Evolutionary conservation across 2,888 invertebrate species (phyloP), one percentile per base, ranked within the genome.

Genomic region (Atethmia centrago): DNA sequence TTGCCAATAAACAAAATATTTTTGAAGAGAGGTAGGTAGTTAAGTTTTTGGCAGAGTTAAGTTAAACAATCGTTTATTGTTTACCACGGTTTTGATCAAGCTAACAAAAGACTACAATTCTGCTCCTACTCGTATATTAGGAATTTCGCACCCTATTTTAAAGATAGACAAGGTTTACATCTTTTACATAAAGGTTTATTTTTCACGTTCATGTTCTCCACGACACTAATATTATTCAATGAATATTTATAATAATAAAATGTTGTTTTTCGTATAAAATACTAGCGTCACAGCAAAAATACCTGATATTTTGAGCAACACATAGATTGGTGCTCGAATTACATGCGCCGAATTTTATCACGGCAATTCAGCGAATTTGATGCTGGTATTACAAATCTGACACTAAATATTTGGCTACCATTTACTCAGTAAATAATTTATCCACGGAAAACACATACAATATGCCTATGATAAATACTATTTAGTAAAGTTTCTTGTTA

Each of bases 311-410:
- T 79, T 61, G 10, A 51, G 25, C 28, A 55, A 28, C 49, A 53
- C 56, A 19, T 58, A n/a, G 8, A 62, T 74, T 66, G 77, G 4
- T 3, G 49, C 25, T 74, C 51, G 14, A 53, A 74, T 80, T 74
- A 63, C 66, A 74, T 4, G 40, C 47, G 36, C 21, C 40, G 40
- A 64, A 61, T 65, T 73, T 73, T 49, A 65, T 65, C 2, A 55
- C 31, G 4, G 31, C 14, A 55, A 61, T 65, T 67, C 53, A n/a
- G 45, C 9, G 47, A 80, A 74, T 80, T 75, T 80, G 75, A 74
- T 47, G 28, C 62, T 58, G 47, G 21, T 40, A 49, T 42, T 62
- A 58, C 47, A 73, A 72, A 74, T 73, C 42, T 80, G 59, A 42
- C 31, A 65, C 12, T 49, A 36, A 76, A 79, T 76, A 71, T 74